A percentile compares a stretch with the other conserved stretches of the same genome.
Evolutionary conservation across 1,140 invertebrate genomes (phyloP).

Genomic region (Drosophila nebulosa): DNA sequence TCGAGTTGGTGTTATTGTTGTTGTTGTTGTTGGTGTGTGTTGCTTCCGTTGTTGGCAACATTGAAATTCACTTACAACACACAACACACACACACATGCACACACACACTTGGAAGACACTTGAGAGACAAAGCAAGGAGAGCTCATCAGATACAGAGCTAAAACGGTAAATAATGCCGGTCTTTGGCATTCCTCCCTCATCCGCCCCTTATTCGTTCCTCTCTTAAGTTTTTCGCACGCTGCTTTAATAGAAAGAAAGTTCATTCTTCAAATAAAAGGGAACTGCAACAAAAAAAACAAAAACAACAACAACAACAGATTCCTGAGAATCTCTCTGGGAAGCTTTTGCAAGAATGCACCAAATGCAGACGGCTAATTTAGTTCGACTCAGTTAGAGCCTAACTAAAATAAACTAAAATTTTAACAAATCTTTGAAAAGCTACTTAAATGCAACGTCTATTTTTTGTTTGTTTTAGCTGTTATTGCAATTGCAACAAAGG

Average conservation of each 20-base stretch:
- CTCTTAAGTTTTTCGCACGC: background rate
- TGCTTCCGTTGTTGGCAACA: constrained; percentile 57
- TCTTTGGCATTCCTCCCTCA: constrained; percentile 23
- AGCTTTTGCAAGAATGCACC: too few relatives aligned
- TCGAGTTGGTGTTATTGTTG: too few relatives aligned
- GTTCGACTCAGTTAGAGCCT: too few relatives aligned
- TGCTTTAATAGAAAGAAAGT: background rate
- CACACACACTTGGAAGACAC: constrained; percentile 3
- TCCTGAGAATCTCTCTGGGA: too few relatives aligned
- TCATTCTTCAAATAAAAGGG: background rate
- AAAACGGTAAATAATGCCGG: constrained; percentile 77
- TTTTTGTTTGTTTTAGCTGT: too few relatives aligned
- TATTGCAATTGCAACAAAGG: too few relatives aligned
- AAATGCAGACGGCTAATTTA: too few relatives aligned
- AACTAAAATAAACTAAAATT: too few relatives aligned
- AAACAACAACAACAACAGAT: background rate
- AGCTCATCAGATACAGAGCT: constrained; percentile 25
- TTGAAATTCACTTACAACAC: constrained; percentile 57
- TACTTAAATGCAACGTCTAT: too few relatives aligned
- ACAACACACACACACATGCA: background rate
- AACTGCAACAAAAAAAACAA: background rate
- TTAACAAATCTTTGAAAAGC: too few relatives aligned
- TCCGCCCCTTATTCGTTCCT: background rate
- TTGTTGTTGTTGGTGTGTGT: constrained; percentile 17
- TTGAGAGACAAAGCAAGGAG: constrained; percentile 2